A percentile compares a stretch with the other conserved stretches of the same genome.
Evolutionary conservation across 1,140 invertebrate genomes (phyloP).

Genomic region (Macrocentrus cingulum): DNA sequence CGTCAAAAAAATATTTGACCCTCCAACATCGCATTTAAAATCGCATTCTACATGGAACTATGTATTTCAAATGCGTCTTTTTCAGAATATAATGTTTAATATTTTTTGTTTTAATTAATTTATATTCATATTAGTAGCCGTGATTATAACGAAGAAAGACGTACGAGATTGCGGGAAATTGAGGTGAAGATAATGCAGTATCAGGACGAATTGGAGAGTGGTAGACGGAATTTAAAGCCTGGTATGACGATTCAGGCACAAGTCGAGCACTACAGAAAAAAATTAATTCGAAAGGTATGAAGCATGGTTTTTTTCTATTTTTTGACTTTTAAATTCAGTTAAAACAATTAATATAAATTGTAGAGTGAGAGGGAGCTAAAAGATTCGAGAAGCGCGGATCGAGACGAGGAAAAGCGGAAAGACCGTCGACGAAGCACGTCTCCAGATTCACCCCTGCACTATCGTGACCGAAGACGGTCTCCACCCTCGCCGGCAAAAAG

Average conservation of each 20-base stretch:
- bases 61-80: no score
- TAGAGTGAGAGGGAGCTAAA: slow-evolving; percentile 54
- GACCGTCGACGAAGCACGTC: slow-evolving; percentile 53
- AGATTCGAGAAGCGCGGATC: slow-evolving; percentile 50
- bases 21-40: not conserved
- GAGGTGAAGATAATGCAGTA: slow-evolving; percentile 94
- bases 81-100: slow-evolving; percentile 15
- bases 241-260: slow-evolving; percentile 80
- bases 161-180: slow-evolving; percentile 85
- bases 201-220: slow-evolving; percentile 93
- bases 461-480: slow-evolving; percentile 50
- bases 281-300: slow-evolving; percentile 85
- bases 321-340: no score
- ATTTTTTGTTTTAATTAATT: slow-evolving; percentile 24
- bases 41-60: slow-evolving; percentile 7
- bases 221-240: slow-evolving; percentile 73
- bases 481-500: slow-evolving; percentile 44
- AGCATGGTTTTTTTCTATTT: not conserved
- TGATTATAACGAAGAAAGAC: slow-evolving; percentile 72
- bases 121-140: slow-evolving; percentile 39
- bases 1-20: no score
- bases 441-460: slow-evolving; percentile 51
- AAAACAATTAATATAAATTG: slow-evolving; percentile 24
- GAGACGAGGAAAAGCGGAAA: slow-evolving; percentile 50
- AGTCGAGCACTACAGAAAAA: slow-evolving; percentile 88